Base-by-base conservation (phyloP, 2,113 vertebrate species). In the Gobiocypris rarus region DNA sequence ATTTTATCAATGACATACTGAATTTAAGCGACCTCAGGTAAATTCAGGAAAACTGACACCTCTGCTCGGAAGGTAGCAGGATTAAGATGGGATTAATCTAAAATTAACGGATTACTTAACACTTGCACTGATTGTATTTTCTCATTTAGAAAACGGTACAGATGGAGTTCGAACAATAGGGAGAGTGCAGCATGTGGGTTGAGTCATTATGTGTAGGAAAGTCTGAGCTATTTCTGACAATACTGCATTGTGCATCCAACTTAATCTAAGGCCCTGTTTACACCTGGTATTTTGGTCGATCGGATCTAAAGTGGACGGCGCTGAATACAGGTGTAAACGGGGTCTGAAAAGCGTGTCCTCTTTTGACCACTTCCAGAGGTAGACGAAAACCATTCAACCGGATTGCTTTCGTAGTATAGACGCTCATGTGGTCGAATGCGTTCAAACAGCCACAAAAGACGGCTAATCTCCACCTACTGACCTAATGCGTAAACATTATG, bases 211-310 rank as follows among this genome's bases (percentile, higher is more conserved):
- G 73, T 71, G 75, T 75, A 26, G 50, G 59, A 63, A 75, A 41
- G n/a, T 48, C 67, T 76, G 45, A 75, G 69, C 81, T 85, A 75
- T 87, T 87, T 85, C 28, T 63, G 80, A 82, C 74, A 54, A 8
- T 54, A 17, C 52, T 54, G 6, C 52, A 54, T 19, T 19, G 17
- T 54, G 52, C 52, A 19, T 54, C 50, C 50, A 19, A 17, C 5
- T 54, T 7, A 22, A 69, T 38, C 9, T 19, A n/a, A 38, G 38
- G 38, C 38, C 6, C 38, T 38, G 38, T 38, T 38, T 38, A 7
- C 34, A 38, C 34, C 34, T 38, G 34, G 34, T 38, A 38, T 38
- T 38, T 38, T 7, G 38, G 38, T 38, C 38, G 38, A 38, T 38
- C 5, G 38, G 38, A 38, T 38, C 38, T 7, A 5, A 38, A 6